Evolutionary conservation across 2,888 invertebrate species (phyloP), one percentile per base, ranked within the genome.

Genomic region (Drosophila rellima): DNA sequence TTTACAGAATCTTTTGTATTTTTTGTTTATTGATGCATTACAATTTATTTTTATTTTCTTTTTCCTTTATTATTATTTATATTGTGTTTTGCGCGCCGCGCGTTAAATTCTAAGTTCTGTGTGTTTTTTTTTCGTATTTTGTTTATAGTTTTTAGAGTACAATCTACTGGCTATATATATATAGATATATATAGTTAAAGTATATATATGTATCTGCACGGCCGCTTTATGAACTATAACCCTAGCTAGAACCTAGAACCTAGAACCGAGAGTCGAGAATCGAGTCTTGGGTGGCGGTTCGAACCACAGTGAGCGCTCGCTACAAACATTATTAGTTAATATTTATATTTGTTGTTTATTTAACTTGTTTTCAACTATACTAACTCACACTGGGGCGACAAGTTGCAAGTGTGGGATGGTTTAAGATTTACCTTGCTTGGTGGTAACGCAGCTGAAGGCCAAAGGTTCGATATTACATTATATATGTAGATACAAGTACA

Each of bases 161-260:
- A 76, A 82, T 75, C 89, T 90, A 90, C 90, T 88, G 83, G 84
- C 82, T 88, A 80, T 72, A 78, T n/a, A n/a, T n/a, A n/a, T n/a
- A n/a, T n/a, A n/a, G n/a, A 62, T 66, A 47, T 66, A 33, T 64
- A 37, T 48, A 18, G 62, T 45, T 72, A 76, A 74, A 77, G 39
- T 63, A 26, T 59, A 26, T 60, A 80, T 65, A 55, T 70, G 40
- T 63, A 61, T 50, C 35, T 62, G 72, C 78, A 78, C 84, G 84
- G 69, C 84, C 67, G 70, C 80, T 67, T 62, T 56, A 63, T 59
- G 60, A 65, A 23, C 77, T 77, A 76, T 54, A 74, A 80, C 75
- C 80, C 88, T 88, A 86, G 83, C 88, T 83, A 88, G 74, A 83
- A 76, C 80, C 88, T 72, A 23, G 23, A 23, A 23, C 23, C 23